Base-by-base conservation (phyloP, 2,113 vertebrate genomes). In the Hystrix cristata region DNA sequence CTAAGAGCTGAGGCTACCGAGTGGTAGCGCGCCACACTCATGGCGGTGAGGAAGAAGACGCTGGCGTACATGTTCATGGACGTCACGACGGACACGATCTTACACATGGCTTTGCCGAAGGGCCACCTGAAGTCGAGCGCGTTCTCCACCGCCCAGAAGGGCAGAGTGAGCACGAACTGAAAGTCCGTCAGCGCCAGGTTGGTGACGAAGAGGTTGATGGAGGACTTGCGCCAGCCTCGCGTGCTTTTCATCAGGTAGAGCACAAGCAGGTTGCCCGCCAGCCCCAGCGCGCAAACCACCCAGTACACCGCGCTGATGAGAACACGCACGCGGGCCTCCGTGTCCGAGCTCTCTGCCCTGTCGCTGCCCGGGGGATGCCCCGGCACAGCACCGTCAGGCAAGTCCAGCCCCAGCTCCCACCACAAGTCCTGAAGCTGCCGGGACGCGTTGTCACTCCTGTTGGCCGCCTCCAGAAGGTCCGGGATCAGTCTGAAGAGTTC, bases 1-100 rank as follows among this genome's bases (percentile, higher is more conserved):
- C 99, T 99, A 21, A 99, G 98, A 57, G 99, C 99, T 0, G 99
- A 99, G 72, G 99, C 99, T 59, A 99, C 99, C 0, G 99, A 99
- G 46, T 98, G 99, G 96, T 99, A 99, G 43, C 99, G 98, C 78
- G 99, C 99, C 88, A 99, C 99, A 72, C 99, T 99, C 99, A 99
- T 99, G n/a, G 99, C 99, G 0, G 99, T 99, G 67, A 99, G 99
- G 96, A 99, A 99, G 97, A 99, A 99, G n/a, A 99, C 99, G 71
- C 99, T 99, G 95, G 99, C 99, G 18, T 99, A 99, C 99, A 99
- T 99, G 98, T 99, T 99, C 99, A 99, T 99, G 4, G 99, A 99
- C 0, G 99, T 99, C 95, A 99, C 99, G 2, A 99, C 99, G 0
- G 99, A 99, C 10, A 99, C 99, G 0, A 99, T 99, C 98, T 99